A percentile compares a stretch with the other conserved stretches of the same genome.
phyloP scores from a whole-genome alignment of 2,888 invertebrate genomes.

The Yponomeuta malinellus region DNA sequence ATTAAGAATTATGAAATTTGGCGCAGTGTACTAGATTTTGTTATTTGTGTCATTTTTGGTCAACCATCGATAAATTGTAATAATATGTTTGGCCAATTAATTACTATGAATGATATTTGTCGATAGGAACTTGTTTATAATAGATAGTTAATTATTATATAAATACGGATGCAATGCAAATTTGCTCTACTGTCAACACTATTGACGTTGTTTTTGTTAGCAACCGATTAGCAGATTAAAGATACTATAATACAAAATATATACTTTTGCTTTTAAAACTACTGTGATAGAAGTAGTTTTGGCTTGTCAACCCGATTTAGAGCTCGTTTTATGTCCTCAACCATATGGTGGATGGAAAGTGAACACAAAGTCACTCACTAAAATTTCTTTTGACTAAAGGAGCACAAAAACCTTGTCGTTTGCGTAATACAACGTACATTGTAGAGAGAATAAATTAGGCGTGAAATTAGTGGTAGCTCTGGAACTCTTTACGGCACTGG shows the following conservation, averaged over 20 bases:
- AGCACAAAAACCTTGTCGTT: not conserved
- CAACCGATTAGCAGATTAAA: not conserved
- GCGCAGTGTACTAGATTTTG: no score
- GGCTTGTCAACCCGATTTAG: constrained; percentile 24
- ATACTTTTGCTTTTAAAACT: not conserved
- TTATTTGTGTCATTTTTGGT: no score
- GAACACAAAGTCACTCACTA: not conserved
- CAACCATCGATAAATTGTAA: no score
- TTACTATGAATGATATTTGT: no score
- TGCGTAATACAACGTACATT: not conserved
- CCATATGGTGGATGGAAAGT: constrained; percentile 8
- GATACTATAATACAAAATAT: not conserved
- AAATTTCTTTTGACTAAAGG: not conserved
- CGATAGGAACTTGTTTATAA: no score
- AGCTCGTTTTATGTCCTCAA: constrained; percentile 20
- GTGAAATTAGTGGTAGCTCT: not conserved
- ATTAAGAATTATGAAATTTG: no score
- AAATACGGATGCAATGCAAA: no score
- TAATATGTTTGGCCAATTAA: no score
- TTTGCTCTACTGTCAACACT: no score
- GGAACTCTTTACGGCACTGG: not conserved
- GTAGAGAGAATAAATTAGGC: not conserved
- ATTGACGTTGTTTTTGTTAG: not conserved
- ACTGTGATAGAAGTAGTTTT: constrained; percentile 18
- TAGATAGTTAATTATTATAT: no score